Base-by-base conservation (phyloP, 2,888 invertebrate species). In the Rhogogaster chlorosoma region DNA sequence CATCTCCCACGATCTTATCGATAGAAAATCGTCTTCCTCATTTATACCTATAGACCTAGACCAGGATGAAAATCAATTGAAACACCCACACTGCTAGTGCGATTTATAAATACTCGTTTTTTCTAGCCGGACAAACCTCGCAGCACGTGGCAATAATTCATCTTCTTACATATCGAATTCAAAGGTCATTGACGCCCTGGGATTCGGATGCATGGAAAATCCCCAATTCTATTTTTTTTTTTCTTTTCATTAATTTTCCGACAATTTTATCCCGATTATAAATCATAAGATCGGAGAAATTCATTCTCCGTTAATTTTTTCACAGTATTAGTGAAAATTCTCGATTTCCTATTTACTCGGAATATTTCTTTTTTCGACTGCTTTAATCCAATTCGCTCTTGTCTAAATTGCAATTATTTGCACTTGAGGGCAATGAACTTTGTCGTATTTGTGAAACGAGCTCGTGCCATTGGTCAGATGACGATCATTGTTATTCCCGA, bases 101-200 rank as follows among this genome's bases (percentile, higher is more conserved):
- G 67, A 45, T 70, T 83, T 83, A 67, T 42, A 83, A 83, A 83
- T 83, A 83, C 15, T 7, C 26, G 38, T 61, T 29, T 42, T 61
- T 64, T 29, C 67, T 83, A 64, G 29, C 9, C 82, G 64, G 82
- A 38, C 67, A 38, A 64, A 29, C 3, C n/a, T 82, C 85, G 85
- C 87, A 88, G 87, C 90, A 89, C 89, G 90, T 90, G 90, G 90
- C 89, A 88, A 89, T 89, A 88, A 89, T 89, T 87, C 88, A 90
- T 90, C 89, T 88, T 86, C 88, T 84, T 87, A 84, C 83, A 85
- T 78, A 85, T 84, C 86, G 85, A 86, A 87, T 86, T 86, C 75
- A 88, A 87, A 87, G 89, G 89, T 89, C 90, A 87, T 88, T 89
- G 88, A 89, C 89, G 87, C 85, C 84, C 64, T 10, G 83, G 73